A percentile compares a stretch with the other conserved stretches of the same genome.
Evolutionary conservation across 2,113 vertebrate species (phyloP).

Genomic region (Pelecanoides urinatrix): DNA sequence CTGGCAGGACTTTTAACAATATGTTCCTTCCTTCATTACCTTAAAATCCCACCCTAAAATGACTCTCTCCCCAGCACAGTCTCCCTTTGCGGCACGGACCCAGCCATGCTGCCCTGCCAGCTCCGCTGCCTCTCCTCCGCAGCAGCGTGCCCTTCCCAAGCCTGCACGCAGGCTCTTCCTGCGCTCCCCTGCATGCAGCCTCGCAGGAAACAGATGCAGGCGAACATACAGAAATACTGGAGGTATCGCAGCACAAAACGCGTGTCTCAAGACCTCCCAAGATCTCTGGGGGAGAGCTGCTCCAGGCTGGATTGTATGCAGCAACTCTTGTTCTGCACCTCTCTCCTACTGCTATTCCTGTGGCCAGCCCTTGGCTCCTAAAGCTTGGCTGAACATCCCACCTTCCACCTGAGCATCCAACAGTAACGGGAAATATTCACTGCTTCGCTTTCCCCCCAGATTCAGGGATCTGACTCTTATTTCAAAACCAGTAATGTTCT

Average conservation of each 20-base stretch:
- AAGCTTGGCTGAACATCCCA: not conserved
- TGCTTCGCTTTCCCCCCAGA: not conserved
- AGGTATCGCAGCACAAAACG: not conserved
- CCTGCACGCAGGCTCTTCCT: not conserved
- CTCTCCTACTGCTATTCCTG: not conserved
- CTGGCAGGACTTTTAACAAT: not conserved
- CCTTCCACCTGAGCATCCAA: not conserved
- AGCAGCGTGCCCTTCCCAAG: not conserved
- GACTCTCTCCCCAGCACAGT: not conserved
- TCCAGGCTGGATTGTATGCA: not conserved
- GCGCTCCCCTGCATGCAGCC: not conserved
- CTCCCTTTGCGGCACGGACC: not conserved
- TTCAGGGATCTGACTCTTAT: not conserved
- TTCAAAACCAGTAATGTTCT: not conserved
- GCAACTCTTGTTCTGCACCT: not conserved
- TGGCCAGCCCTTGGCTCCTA: not conserved
- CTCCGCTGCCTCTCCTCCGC: not conserved
- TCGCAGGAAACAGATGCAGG: not conserved
- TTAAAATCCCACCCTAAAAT: not conserved
- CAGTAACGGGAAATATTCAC: not conserved
- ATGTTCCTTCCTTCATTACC: not conserved
- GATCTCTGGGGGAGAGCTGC: not conserved
- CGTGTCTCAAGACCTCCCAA: not conserved
- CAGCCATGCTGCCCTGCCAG: not conserved
- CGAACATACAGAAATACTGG: rapidly evolving